phyloP scores from a whole-genome alignment of 2,797 vertebrate species.

The Toxotes lorentzi region DNA sequence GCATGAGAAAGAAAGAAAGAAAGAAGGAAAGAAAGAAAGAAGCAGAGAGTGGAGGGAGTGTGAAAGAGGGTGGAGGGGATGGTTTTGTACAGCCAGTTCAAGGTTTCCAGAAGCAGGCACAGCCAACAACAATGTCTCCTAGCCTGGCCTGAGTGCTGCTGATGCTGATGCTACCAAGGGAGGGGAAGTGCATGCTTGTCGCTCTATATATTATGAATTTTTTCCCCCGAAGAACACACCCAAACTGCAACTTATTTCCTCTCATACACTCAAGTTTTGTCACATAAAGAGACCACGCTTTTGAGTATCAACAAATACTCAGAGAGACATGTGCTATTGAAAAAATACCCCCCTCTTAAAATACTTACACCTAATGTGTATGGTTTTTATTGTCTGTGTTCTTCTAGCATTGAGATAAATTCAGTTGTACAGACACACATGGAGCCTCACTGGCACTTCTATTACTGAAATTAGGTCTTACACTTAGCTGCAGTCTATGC shows the following conservation, averaged over 20 bases:
- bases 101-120: slow-evolving; percentile 86
- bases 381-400: background rate
- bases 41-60: slow-evolving; percentile 73
- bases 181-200: slow-evolving; percentile 76
- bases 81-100: slow-evolving; percentile 83
- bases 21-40: slow-evolving; percentile 20
- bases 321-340: background rate
- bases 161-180: slow-evolving; percentile 60
- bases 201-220: slow-evolving; percentile 34
- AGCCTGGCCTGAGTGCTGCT: slow-evolving; percentile 74
- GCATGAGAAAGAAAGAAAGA: slow-evolving; percentile 73
- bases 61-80: slow-evolving; percentile 73
- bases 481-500: slow-evolving; percentile 62
- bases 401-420: slow-evolving; percentile 22
- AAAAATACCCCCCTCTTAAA: slow-evolving; percentile 70
- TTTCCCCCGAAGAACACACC: background rate
- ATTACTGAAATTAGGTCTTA: slow-evolving; percentile 34
- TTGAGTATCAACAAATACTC: slow-evolving; percentile 29
- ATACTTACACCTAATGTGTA: background rate
- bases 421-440: slow-evolving; percentile 24
- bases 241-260: slow-evolving; percentile 22
- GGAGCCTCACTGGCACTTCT: slow-evolving; percentile 15
- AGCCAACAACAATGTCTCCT: slow-evolving; percentile 82
- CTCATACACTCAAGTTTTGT: slow-evolving; percentile 12
- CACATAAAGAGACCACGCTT: slow-evolving; percentile 43